Percentiles rank a stretch among this genome's conserved stretches.
These are phyloP conservation scores for Leptopilina clavipes DNA, from an alignment of 1,140 invertebrate species.

Conservation along the genomic window DNA sequence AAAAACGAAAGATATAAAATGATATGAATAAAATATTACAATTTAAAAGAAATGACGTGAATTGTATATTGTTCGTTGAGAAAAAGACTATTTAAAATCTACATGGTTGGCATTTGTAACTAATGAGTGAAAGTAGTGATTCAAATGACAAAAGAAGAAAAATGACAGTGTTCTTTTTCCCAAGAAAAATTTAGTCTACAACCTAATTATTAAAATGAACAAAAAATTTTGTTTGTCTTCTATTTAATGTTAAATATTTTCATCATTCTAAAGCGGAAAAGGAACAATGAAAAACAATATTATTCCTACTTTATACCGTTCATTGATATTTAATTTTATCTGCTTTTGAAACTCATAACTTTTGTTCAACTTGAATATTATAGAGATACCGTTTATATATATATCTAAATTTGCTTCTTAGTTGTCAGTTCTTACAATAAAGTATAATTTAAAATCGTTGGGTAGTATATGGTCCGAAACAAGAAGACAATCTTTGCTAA, in stretches of 20 bases:
- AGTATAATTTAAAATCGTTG: background rate
- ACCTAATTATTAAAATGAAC: background rate
- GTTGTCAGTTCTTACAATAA: background rate
- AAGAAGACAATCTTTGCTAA: slow-evolving; percentile 11
- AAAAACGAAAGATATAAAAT: background rate
- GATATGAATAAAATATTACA: background rate
- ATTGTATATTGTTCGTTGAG: slow-evolving; percentile 1
- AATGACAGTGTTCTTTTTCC: background rate
- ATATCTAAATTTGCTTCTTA: background rate
- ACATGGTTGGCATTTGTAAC: background rate
- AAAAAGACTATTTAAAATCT: background rate
- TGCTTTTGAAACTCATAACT: background rate
- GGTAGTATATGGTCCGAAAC: background rate
- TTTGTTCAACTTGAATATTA: no score
- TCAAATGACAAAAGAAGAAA: slow-evolving; percentile 5
- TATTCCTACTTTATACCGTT: no score
- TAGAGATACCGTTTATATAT: background rate
- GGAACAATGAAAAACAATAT: background rate
- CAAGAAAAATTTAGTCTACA: background rate
- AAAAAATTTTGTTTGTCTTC: background rate
- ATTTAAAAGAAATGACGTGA: background rate
- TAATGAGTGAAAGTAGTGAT: slow-evolving; percentile 6
- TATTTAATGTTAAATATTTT: background rate
- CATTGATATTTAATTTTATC: no score
- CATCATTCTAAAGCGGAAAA: no score